A percentile compares a stretch with the other conserved stretches of the same genome.
Conservation (phyloP, 2,797 vertebrate species). For the Lateolabrax maculatus region DNA sequence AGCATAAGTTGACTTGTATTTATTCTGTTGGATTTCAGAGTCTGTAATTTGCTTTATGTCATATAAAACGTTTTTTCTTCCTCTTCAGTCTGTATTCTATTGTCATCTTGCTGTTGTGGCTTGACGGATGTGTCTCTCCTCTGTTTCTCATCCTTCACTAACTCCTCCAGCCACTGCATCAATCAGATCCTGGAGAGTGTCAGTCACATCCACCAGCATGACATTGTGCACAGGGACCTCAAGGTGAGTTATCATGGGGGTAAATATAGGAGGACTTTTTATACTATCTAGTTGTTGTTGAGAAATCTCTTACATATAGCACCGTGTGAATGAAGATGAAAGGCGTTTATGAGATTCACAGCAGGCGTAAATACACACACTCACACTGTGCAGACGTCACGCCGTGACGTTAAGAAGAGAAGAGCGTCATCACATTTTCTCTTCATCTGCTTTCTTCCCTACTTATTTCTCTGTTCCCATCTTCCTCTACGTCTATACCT, state of each 20-base stretch:
- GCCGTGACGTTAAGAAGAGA: constrained; percentile 48
- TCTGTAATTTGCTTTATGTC: neutral
- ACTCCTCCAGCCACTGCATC: constrained; percentile 95
- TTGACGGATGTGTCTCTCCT: constrained; percentile 46
- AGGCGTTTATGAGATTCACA: constrained; percentile 9
- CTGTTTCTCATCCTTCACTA: constrained; percentile 24
- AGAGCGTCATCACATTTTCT: constrained; percentile 56
- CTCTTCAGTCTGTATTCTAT: neutral
- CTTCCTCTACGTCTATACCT: constrained; percentile 12
- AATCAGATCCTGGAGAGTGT: constrained; percentile 99
- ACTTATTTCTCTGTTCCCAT: constrained; percentile 39
- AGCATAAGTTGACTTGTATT: neutral
- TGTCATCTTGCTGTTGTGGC: neutral
- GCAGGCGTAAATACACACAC: constrained; percentile 18
- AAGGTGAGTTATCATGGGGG: constrained; percentile 89
- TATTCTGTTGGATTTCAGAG: neutral
- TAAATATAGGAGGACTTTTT: neutral
- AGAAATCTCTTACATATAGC: neutral
- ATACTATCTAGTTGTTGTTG: neutral
- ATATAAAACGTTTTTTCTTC: neutral
- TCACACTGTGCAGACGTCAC: constrained; percentile 42
- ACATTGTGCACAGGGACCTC: constrained; percentile 98
- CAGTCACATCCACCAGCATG: constrained; percentile 99
- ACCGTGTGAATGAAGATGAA: constrained; percentile 24
- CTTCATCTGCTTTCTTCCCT: constrained; percentile 44